Base-by-base conservation (phyloP, 2,113 vertebrate genomes). In the Erpornis zantholeuca region DNA sequence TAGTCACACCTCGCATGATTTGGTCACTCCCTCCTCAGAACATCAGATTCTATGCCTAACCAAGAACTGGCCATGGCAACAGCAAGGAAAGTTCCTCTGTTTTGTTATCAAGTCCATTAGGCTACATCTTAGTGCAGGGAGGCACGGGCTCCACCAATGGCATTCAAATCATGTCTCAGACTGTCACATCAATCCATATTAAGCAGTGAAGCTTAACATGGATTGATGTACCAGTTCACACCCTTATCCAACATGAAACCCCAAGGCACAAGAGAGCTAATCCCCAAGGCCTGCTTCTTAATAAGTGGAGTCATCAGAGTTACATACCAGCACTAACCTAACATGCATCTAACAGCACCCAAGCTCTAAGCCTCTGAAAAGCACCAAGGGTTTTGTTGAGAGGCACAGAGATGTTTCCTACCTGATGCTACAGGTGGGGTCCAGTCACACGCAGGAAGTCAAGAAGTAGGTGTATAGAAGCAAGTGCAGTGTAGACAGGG, bases 401-500 rank as follows among this genome's bases (percentile, higher is more conserved):
- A 85, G 35, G 57, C 78, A 95, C 47, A 29, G 44, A 81, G 78
- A 79, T 16, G 59, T 90, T 61, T 97, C 98, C 96, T 98, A 98
- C 98, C 98, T 98, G 98, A 84, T 98, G 98, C 98, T 98, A 98
- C 17, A 91, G 84, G 76, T 15, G 53, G 77, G 88, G 73, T 98
- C 97, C 97, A 93, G 88, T 90, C 96, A 97, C 81, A 97, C 19
- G 95, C 76, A 96, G 95, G 92, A 96, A 95, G 87, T 80, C 94
- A 95, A 68, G 91, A 90, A 93, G 91, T 35, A 94, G 86, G 68
- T 54, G 86, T 69, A 93, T 44, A 97, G 84, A 86, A 89, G 95
- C 92, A 96, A 96, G 88, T n/a, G 66, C 66, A 75, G 92, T 47
- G 79, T 44, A 93, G 92, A 94, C 93, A 91, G 72, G 92, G 95